Percentiles rank a stretch among this genome's conserved stretches.
Evolutionary conservation across 2,113 vertebrate genomes (phyloP).

Genomic region (Oreotrochilus melanogaster): DNA sequence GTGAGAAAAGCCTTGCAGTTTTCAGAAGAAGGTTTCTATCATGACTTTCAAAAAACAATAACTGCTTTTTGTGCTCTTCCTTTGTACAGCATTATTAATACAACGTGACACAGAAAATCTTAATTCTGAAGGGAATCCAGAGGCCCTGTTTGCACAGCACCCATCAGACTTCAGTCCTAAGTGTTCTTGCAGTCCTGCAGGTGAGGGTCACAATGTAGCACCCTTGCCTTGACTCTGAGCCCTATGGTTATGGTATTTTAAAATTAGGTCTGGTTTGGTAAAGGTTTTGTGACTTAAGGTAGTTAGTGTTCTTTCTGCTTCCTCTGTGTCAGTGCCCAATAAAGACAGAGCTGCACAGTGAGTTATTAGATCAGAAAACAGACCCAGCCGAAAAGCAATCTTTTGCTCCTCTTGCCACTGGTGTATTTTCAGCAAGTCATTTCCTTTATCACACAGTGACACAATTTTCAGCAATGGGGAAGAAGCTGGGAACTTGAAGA

Average conservation of each 20-base stretch:
- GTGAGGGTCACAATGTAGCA: not conserved
- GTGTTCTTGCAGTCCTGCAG: not conserved
- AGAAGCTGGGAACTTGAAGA: not conserved
- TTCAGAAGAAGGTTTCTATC: not conserved
- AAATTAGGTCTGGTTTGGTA: not conserved
- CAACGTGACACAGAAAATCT: not conserved
- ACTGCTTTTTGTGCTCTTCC: not conserved
- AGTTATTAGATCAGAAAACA: not conserved
- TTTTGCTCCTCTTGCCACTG: not conserved
- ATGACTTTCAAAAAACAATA: not conserved
- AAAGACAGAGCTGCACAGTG: not conserved
- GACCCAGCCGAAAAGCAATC: not conserved
- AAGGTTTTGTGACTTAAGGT: not conserved
- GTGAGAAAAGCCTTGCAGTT: not conserved
- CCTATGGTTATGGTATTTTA: not conserved
- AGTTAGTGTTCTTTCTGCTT: not conserved
- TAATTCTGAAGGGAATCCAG: not conserved
- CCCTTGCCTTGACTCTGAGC: not conserved
- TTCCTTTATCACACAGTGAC: not conserved
- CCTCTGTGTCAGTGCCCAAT: accelerated
- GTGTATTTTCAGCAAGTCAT: not conserved
- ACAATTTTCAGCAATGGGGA: not conserved
- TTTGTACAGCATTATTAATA: not conserved
- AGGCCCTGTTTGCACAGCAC: not conserved
- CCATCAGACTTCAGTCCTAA: not conserved